Conservation (phyloP, 2,113 vertebrate genomes). For the Eupsittula cactorum region DNA sequence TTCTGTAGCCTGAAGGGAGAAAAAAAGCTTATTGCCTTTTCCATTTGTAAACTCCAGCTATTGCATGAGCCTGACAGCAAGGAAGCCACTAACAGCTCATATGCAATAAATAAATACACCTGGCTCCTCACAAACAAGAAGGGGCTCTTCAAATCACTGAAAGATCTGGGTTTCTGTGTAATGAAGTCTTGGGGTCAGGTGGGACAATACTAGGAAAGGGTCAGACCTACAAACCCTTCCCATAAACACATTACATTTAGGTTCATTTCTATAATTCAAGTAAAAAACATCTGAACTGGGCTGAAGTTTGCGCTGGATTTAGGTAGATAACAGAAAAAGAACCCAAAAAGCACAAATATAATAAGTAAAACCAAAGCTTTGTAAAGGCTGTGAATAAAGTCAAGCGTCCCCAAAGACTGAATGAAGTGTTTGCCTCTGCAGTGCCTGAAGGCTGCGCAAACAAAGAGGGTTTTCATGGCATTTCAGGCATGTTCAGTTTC, state of each 20-base stretch:
- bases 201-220: accelerated
- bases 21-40: not conserved
- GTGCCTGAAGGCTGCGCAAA: not conserved
- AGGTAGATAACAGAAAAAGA: not conserved
- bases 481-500: not conserved
- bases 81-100: not conserved
- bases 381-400: not conserved
- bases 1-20: not conserved
- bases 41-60: not conserved
- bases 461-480: not conserved
- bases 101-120: not conserved
- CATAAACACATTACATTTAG: accelerated
- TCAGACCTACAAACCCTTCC: not conserved
- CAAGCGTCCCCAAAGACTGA: not conserved
- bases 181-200: accelerated
- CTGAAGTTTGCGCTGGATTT: not conserved
- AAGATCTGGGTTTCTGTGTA: not conserved
- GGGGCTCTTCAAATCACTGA: not conserved
- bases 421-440: not conserved
- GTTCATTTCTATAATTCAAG: not conserved
- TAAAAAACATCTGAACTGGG: not conserved
- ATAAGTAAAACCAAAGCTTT: not conserved
- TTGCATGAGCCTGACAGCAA: not conserved
- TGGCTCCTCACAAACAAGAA: not conserved
- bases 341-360: not conserved